Conservation (phyloP, 2,113 vertebrate species). For the Meriones unguiculatus region DNA sequence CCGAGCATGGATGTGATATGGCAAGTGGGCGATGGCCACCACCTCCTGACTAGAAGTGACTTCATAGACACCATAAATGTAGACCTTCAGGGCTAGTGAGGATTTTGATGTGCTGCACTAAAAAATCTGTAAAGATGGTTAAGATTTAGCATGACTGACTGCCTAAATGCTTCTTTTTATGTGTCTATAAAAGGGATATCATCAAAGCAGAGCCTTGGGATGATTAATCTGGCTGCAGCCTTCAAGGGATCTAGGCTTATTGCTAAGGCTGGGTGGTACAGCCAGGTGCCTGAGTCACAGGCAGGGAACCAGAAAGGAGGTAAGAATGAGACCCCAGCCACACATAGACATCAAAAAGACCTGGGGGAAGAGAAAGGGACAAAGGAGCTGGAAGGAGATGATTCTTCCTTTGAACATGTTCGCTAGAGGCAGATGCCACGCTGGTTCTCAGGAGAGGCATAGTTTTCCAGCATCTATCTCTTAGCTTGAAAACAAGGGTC, state of each 20-base stretch:
- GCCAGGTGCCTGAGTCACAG: not conserved
- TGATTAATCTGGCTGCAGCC: constrained; percentile 7
- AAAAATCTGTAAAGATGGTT: constrained; percentile 70
- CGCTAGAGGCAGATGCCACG: not conserved
- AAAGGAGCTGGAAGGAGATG: not conserved
- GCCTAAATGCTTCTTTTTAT: constrained; percentile 63
- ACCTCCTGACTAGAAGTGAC: not conserved
- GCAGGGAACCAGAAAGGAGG: not conserved
- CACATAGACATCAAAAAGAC: not conserved
- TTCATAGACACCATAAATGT: not conserved
- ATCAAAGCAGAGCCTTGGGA: constrained; percentile 53
- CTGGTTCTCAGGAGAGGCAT: not conserved
- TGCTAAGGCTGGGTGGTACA: no score
- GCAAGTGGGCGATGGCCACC: not conserved
- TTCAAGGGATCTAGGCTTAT: not conserved
- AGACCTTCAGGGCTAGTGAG: constrained; percentile 17
- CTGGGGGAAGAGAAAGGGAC: accelerated
- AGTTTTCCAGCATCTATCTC: accelerated
- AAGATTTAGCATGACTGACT: constrained; percentile 61
- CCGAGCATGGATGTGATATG: not conserved
- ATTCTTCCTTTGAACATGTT: not conserved
- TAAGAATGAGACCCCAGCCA: not conserved
- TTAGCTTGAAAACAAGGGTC: not conserved
- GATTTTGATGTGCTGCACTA: constrained; percentile 61
- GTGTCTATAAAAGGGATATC: constrained; percentile 66